Evolutionary conservation across 2,797 vertebrate species (phyloP).

Genomic region (Hydrocynus forskahlii): DNA sequence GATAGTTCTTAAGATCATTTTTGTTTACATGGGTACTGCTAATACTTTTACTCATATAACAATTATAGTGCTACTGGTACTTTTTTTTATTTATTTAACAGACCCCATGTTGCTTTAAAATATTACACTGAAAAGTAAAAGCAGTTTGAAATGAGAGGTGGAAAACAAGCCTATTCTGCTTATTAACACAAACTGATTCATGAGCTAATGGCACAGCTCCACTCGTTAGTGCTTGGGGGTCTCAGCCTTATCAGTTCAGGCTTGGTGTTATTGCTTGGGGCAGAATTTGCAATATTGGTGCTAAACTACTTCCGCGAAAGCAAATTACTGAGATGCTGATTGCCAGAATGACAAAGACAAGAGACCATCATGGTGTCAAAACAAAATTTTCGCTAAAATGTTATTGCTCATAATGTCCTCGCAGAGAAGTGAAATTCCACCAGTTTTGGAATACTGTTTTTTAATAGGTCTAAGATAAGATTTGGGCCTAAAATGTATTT

Average conservation of each 20-base stretch:
- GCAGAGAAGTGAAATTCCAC: too few species aligned
- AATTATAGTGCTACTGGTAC: too few species aligned
- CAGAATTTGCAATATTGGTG: background rate
- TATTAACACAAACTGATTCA: background rate
- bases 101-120: too few species aligned
- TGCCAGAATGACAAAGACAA: background rate
- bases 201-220: background rate
- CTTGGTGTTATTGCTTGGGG: background rate
- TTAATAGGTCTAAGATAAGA: too few species aligned
- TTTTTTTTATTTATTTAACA: too few species aligned
- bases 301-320: background rate
- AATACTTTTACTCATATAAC: too few species aligned
- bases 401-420: too few species aligned
- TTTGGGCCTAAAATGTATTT: too few species aligned
- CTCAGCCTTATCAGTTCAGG: background rate
- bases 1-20: too few species aligned
- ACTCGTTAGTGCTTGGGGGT: background rate
- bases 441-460: too few species aligned
- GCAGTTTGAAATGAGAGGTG: background rate
- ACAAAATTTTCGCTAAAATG: background rate
- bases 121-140: too few species aligned
- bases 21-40: too few species aligned
- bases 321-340: background rate
- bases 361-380: background rate
- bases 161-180: background rate